These are phyloP conservation scores for Listronotus bonariensis DNA, from an alignment of 1,140 invertebrate genomes.

Conservation along the genomic window DNA sequence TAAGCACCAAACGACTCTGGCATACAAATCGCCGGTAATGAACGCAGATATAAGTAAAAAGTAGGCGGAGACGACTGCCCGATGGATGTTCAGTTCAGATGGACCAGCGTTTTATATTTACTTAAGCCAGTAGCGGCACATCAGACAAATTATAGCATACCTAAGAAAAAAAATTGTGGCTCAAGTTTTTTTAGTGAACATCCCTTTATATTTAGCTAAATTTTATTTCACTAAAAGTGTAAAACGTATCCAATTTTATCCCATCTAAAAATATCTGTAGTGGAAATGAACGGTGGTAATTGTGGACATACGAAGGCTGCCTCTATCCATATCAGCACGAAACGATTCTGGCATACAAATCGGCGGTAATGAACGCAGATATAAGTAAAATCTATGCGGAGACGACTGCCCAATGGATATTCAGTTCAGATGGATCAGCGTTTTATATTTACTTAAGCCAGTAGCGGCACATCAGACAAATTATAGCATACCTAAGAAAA, in stretches of 20 bases:
- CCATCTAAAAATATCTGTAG: slow-evolving; percentile 51
- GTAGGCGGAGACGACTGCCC: slow-evolving; percentile 45
- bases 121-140: slow-evolving; percentile 17
- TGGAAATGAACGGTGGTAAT: slow-evolving; percentile 47
- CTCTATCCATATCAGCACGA: slow-evolving; percentile 51
- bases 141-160: slow-evolving; percentile 6
- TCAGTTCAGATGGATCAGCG: slow-evolving; percentile 28
- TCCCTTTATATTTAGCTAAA: too few species aligned
- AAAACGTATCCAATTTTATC: too few species aligned
- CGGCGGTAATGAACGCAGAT: slow-evolving; percentile 48
- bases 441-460: slow-evolving; percentile 27
- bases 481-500: not conserved
- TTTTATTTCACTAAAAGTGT: too few species aligned
- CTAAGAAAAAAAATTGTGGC: too few species aligned
- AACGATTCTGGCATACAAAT: slow-evolving; percentile 51
- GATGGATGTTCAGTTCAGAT: slow-evolving; percentile 32
- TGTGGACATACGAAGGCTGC: slow-evolving; percentile 50
- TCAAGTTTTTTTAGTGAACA: too few species aligned
- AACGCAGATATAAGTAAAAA: slow-evolving; percentile 51
- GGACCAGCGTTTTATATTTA: slow-evolving; percentile 33
- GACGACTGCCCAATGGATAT: slow-evolving; percentile 37
- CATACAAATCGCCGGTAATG: slow-evolving; percentile 51
- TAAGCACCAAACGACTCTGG: slow-evolving; percentile 50
- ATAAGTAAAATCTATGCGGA: slow-evolving; percentile 51
- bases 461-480: slow-evolving; percentile 16